Evolutionary conservation across 2,888 invertebrate genomes (phyloP), one percentile per base, ranked within the genome.

Genomic region (Crocallis elinguaria): DNA sequence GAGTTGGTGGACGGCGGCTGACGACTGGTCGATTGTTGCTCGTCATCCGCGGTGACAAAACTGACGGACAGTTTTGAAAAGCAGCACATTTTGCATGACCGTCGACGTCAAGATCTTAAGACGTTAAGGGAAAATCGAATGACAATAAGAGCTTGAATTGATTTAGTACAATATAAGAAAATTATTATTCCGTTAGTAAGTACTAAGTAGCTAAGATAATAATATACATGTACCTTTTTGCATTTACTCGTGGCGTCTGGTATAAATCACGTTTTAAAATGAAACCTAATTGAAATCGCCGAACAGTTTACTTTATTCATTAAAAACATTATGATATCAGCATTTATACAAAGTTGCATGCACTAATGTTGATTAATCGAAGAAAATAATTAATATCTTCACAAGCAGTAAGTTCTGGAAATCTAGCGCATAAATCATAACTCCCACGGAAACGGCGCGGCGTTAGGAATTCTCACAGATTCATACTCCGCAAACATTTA

Each of bases 1-100:
- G 84, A 79, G 87, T 79, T 82, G 73, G 80, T 74, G 77, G 72
- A 73, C 41, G 50, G 70, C 73, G 76, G 75, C 67, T 71, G 69
- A 68, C 71, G 70, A 64, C 72, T 75, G 73, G 70, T 59, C 36
- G 62, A 64, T 61, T 63, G 66, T 59, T 63, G 66, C 60, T 64
- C 64, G 67, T 75, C 73, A 74, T 69, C 67, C 61, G 56, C 53
- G 52, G 46, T 53, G 66, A 64, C 62, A 57, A 60, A 62, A 35
- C 61, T 55, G 60, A 67, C 58, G 59, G 64, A 57, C 64, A 50
- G 61, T 62, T 61, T 64, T 62, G 48, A 51, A 19, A 21, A 44
- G 23, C 23, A 27, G 9, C 27, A n/a, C 33, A 23, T 39, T 27
- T 45, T 23, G 16, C 14, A 11, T 23, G 17, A 42, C n/a, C 9